Evolutionary conservation across 1,140 invertebrate species (phyloP), one percentile per base, ranked within the genome.

Genomic region (Steinernema khuongi): DNA sequence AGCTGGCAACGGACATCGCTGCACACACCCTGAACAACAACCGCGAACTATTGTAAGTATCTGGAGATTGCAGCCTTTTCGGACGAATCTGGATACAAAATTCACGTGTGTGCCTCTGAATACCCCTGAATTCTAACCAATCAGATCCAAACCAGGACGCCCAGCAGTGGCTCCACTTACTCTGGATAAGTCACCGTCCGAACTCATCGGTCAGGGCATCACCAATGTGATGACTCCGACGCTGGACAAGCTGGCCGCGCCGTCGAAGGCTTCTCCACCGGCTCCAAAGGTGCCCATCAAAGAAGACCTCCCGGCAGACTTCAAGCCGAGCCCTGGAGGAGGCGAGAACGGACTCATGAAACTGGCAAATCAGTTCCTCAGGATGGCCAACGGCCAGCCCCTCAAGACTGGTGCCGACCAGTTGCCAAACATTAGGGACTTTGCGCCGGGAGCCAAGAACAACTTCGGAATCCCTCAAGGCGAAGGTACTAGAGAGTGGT

Each of bases 381-480:
- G 72, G 41, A 73, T 50, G 7, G 73, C 68, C 17, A 74, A 83
- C 33, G 72, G 73, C 4, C 72, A 71, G 32, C 71, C 31, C 26
- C 32, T 72, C 31, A 22, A 32, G 29, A 1, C 28, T 29, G 26
- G 22, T 14, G 32, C 26, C 7, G 31, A 72, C 17, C 66, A 72
- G n/a, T 60, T 83, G 2, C 82, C 81, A 0, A 75, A 67, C n/a
- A 73, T 84, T 19, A 67, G 74, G 41, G 83, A 84, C 70, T 33
- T 84, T 18, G 36, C 84, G 14, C 84, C 82, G 14, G 76, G 73
- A 7, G 80, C 82, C n/a, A 69, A 73, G 14, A 75, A 71, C 14
- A 84, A 84, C 70, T 84, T 84, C 70, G 82, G 82, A 0, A 44
- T 84, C 30, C 72, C 74, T 67, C 78, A 84, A 44, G 80, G 80